A percentile compares a stretch with the other conserved stretches of the same genome.
These are phyloP conservation scores for Austrofundulus limnaeus DNA, from an alignment of 2,113 vertebrate genomes.

Conservation along the genomic window DNA sequence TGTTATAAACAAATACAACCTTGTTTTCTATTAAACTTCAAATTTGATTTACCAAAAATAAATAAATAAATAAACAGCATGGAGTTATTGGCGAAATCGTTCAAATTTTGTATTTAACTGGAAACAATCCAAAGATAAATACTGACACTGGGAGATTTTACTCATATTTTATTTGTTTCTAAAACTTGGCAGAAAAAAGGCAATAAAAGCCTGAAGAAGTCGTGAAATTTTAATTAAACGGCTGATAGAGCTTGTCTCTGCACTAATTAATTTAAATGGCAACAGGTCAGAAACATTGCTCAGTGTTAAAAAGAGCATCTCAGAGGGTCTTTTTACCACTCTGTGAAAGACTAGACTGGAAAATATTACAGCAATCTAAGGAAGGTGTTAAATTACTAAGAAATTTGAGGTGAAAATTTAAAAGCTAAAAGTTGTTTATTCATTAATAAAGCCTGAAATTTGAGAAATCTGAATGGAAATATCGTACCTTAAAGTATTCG, in stretches of 20 bases:
- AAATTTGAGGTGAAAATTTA: not conserved
- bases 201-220: not conserved
- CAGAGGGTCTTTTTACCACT: not conserved
- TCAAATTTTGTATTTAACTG: not conserved
- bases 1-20: too few relatives aligned
- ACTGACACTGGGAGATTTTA: not conserved
- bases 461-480: not conserved
- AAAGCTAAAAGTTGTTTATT: not conserved
- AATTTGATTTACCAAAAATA: too few relatives aligned
- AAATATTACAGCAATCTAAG: not conserved
- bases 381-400: not conserved
- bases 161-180: not conserved
- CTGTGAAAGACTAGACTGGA: not conserved
- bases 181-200: not conserved
- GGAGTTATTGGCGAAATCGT: too few relatives aligned
- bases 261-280: not conserved
- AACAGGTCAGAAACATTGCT: not conserved
- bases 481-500: too few relatives aligned
- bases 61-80: too few relatives aligned
- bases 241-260: not conserved
- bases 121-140: too few relatives aligned
- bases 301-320: slow-evolving; percentile 1
- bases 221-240: not conserved
- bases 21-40: too few relatives aligned
- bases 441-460: not conserved